These are phyloP conservation scores for Ctenodactylus gundi DNA, from an alignment of 2,113 vertebrate species.

Conservation along the genomic window DNA sequence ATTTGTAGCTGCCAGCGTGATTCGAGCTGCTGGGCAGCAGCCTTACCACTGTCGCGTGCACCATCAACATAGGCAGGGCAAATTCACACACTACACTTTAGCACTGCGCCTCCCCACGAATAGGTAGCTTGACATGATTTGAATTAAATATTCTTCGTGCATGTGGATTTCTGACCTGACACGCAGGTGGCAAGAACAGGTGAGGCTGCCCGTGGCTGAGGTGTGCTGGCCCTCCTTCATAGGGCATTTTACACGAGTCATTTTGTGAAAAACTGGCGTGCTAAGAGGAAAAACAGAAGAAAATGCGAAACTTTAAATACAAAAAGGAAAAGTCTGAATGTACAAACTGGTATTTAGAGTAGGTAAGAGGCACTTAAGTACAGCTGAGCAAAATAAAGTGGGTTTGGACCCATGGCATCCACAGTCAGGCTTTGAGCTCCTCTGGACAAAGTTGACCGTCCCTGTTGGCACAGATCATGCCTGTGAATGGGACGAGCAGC, in stretches of 20 bases:
- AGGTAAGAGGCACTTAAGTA: not conserved
- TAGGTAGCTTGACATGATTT: not conserved
- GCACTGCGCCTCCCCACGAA: not conserved
- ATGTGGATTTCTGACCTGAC: not conserved
- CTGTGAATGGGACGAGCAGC: not conserved
- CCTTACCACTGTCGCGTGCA: not conserved
- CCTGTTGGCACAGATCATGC: not conserved
- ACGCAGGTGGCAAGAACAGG: constrained; percentile 46
- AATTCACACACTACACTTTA: not conserved
- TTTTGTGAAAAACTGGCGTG: constrained; percentile 12
- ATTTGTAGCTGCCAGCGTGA: not conserved
- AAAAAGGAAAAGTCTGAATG: not conserved
- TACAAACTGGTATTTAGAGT: not conserved
- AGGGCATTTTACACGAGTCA: not conserved
- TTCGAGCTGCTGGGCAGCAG: not conserved
- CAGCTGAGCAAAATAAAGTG: not conserved
- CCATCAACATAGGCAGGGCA: not conserved
- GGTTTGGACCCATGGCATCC: not conserved
- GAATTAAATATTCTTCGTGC: not conserved
- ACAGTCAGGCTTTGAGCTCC: not conserved
- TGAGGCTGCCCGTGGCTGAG: constrained; percentile 20
- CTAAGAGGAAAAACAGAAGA: not conserved
- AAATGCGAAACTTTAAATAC: not conserved
- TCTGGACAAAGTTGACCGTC: not conserved
- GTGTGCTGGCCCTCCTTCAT: not conserved